phyloP scores from a whole-genome alignment of 2,113 vertebrate species.

The Numida meleagris region DNA sequence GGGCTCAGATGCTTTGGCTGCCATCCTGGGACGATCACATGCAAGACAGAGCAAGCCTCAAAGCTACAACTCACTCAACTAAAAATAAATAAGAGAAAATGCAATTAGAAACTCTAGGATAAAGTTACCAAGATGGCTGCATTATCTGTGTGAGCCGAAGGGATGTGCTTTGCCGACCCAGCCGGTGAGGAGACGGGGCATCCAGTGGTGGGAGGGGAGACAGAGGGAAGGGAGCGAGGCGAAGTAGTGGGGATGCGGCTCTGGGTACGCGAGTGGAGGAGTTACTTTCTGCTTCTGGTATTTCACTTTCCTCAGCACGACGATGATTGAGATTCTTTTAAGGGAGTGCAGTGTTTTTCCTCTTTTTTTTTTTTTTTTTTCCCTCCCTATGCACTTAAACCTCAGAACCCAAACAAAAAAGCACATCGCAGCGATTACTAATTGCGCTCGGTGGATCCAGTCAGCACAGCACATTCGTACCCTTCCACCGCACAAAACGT shows the following conservation, averaged over 20 bases:
- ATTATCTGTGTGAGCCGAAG: constrained; percentile 72
- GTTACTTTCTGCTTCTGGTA: constrained; percentile 68
- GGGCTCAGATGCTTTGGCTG: constrained; percentile 53
- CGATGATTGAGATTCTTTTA: constrained; percentile 61
- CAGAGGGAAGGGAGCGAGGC: not conserved
- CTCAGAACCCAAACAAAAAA: constrained; percentile 39
- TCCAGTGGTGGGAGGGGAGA: constrained; percentile 21
- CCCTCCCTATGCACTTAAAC: not conserved
- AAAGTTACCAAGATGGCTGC: constrained; percentile 76
- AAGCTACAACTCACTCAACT: constrained; percentile 67
- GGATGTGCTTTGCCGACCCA: constrained; percentile 41
- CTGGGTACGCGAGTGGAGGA: constrained; percentile 45
- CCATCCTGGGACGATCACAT: constrained; percentile 57
- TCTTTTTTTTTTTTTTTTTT: not conserved
- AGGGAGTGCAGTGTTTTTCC: not conserved
- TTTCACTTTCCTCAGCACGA: constrained; percentile 73
- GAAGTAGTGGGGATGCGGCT: constrained; percentile 45
- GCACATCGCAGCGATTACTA: not conserved
- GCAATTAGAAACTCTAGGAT: constrained; percentile 72
- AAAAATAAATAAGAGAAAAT: constrained; percentile 77
- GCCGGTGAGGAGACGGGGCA: constrained; percentile 63
- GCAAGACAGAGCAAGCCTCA: constrained; percentile 72
- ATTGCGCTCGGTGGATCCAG: constrained; percentile 9
- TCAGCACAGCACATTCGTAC: not conserved
- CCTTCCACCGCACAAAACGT: not conserved